These are phyloP conservation scores for Drosophila neonasuta DNA, from an alignment of 2,888 invertebrate species.

Conservation along the genomic window DNA sequence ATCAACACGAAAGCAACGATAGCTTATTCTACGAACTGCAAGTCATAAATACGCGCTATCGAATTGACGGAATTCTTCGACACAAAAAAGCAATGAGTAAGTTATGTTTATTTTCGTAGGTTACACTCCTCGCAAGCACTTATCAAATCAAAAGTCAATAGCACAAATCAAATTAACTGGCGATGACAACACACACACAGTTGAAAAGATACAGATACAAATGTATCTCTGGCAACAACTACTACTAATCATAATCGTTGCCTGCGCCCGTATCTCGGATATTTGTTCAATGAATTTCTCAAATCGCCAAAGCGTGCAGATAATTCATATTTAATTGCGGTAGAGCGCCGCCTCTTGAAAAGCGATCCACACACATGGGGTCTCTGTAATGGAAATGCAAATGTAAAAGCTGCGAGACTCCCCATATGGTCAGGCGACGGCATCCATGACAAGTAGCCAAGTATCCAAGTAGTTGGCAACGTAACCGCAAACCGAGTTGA, in stretches of 20 bases:
- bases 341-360: constrained; percentile 24
- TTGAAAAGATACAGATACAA: constrained; percentile 6
- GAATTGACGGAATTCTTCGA: neutral
- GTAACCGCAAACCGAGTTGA: constrained; percentile 62
- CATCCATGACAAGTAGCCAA: constrained; percentile 55
- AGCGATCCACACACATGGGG: constrained; percentile 19
- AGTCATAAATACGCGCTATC: constrained; percentile 6
- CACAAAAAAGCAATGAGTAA: neutral
- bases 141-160: constrained; percentile 24
- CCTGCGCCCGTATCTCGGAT: constrained; percentile 52
- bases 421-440: constrained; percentile 45
- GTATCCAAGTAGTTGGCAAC: constrained; percentile 15
- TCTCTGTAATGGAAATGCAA: constrained; percentile 46
- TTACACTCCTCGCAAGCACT: constrained; percentile 14
- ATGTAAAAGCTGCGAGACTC: neutral
- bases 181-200: constrained; percentile 41
- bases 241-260: constrained; percentile 30
- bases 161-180: constrained; percentile 56
- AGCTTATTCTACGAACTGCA: constrained; percentile 1
- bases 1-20: neutral
- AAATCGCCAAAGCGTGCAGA: constrained; percentile 72
- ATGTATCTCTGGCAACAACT: constrained; percentile 23
- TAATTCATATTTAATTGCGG: constrained; percentile 73
- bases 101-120: constrained; percentile 30
- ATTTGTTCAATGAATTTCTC: constrained; percentile 71